Conservation (phyloP, 2,888 invertebrate genomes). For the Leptodirus hochenwartii region DNA sequence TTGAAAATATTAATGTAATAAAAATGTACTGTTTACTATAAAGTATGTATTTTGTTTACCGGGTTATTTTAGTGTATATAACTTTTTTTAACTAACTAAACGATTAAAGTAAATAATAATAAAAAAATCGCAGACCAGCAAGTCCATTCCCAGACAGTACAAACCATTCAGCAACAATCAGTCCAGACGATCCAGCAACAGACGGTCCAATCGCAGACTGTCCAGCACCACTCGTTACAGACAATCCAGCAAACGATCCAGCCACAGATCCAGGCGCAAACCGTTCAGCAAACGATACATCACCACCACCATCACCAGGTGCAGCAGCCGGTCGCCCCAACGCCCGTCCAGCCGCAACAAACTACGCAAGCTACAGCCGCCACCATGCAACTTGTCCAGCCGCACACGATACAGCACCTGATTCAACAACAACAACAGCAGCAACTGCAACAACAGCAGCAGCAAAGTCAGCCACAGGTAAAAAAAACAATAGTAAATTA, state of each 20-base stretch:
- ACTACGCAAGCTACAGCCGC: too few species aligned
- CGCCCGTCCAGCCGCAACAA: conserved; percentile 23
- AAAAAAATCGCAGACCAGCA: conserved; percentile 26
- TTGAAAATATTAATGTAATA: too few species aligned
- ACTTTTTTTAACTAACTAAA: too few species aligned
- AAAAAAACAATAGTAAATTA: too few species aligned
- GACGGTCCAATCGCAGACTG: conserved; percentile 26
- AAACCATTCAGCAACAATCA: conserved; percentile 27
- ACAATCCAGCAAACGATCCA: conserved; percentile 22
- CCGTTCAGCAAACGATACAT: conserved; percentile 20
- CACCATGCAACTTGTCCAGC: conserved; percentile 25
- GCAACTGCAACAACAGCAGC: conserved; percentile 11
- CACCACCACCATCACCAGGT: conserved; percentile 22
- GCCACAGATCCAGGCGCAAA: conserved; percentile 14
- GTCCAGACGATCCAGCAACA: conserved; percentile 28
- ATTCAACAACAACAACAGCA: conserved; percentile 14
- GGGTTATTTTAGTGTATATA: too few species aligned
- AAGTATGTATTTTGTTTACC: too few species aligned
- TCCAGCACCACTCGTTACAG: conserved; percentile 22
- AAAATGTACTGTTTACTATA: too few species aligned
- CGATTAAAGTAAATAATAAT: too few species aligned
- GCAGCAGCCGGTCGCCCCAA: too few species aligned
- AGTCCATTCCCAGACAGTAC: conserved; percentile 26
- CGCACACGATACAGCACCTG: conserved; percentile 21
- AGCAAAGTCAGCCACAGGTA: conserved; percentile 11